Evolutionary conservation across 2,888 invertebrate species (phyloP), one percentile per base, ranked within the genome.

Genomic region (Hipparchia semele): DNA sequence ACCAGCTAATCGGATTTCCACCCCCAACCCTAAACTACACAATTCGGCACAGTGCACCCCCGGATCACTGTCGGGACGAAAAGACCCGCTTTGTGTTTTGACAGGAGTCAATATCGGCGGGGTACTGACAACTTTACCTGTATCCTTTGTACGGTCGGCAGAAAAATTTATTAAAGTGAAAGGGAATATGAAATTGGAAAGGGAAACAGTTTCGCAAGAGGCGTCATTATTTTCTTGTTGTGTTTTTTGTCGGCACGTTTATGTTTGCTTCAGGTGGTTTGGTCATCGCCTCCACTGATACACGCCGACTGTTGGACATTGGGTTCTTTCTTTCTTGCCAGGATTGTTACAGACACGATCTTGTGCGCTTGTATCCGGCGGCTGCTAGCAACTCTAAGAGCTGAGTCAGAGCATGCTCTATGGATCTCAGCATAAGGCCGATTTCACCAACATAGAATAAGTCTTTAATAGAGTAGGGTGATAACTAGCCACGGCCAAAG

Each of bases 101-200:
- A 93, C 92, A 93, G 91, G 87, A 92, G 92, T 91, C 90, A 92
- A 92, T 89, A 83, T 81, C 76, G 73, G 74, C 76, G 74, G 83
- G 86, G 86, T 82, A 80, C 81, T 83, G 84, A 88, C 83, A 81
- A 83, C 87, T 87, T 79, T 87, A 89, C 89, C 89, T 89, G 88
- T 71, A 45, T 13, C 61, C 65, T 62, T 54, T 51, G 66, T 66
- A 45, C 53, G 69, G 68, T 58, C 65, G 49, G 49, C 49, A 1
- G 13, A 60, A n/a, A 56, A 56, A 56, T 56, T n/a, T 13, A n/a
- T 56, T 56, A 56, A 56, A 56, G 56, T n/a, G n/a, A 6, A 56
- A 13, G n/a, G 56, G 6, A 56, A 56, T 6, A 56, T 6, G 6
- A 49, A 49, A 49, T 8, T 49, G 49, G 56, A 56, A 13, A 12